Evolutionary conservation across 2,113 vertebrate species (phyloP).

Genomic region (Pandion haliaetus): DNA sequence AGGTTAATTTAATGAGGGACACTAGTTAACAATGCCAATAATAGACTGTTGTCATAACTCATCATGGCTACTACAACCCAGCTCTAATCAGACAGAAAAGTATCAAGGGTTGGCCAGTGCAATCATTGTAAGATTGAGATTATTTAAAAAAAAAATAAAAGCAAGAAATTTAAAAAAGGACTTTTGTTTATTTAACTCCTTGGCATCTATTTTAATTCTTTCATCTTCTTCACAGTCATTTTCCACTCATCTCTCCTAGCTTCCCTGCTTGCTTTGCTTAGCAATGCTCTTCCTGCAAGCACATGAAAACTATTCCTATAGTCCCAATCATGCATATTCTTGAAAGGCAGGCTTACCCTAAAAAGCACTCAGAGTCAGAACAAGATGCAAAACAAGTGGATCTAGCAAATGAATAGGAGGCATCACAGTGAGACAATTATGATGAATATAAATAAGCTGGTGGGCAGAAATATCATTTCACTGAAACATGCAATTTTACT

Average conservation of each 20-base stretch:
- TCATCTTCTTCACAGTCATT: not conserved
- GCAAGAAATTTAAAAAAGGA: not conserved
- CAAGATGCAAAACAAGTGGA: slow-evolving; percentile 34
- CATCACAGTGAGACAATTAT: not conserved
- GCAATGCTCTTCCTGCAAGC: not conserved
- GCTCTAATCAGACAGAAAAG: not conserved
- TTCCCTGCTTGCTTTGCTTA: slow-evolving; percentile 9
- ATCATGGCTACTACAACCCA: not conserved
- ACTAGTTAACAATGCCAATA: not conserved
- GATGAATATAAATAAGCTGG: slow-evolving; percentile 43
- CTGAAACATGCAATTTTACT: slow-evolving; percentile 30
- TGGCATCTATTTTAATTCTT: not conserved
- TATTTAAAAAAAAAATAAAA: not conserved
- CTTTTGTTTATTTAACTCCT: slow-evolving; percentile 31
- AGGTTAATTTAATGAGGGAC: slow-evolving; percentile 5
- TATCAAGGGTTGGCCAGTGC: not conserved
- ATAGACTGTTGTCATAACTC: not conserved
- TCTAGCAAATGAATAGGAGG: slow-evolving; percentile 25
- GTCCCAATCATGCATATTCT: slow-evolving; percentile 1
- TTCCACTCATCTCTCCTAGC: not conserved
- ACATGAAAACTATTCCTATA: not conserved
- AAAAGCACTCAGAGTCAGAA: slow-evolving; percentile 21
- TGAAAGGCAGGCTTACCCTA: slow-evolving; percentile 20
- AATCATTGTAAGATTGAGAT: not conserved
- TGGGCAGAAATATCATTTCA: not conserved